phyloP scores from a whole-genome alignment of 2,888 invertebrate genomes.

The Oxytorus armatus region DNA sequence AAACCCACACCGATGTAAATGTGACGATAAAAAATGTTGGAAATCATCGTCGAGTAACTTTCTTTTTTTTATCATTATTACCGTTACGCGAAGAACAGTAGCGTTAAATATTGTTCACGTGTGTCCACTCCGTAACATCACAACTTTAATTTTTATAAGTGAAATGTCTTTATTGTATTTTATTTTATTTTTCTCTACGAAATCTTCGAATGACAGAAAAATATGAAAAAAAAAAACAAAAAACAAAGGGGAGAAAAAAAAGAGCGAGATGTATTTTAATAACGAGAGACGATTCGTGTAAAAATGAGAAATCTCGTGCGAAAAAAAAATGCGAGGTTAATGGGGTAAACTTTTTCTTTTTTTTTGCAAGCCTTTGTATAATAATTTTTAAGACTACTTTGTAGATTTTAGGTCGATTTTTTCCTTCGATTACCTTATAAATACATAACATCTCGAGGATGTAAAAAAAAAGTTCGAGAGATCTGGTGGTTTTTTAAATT shows the following conservation, averaged over 20 bases:
- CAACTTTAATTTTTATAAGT: too few relatives aligned
- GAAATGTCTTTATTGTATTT: background rate
- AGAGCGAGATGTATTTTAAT: conserved; percentile 50
- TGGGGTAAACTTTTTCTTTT: background rate
- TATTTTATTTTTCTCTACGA: background rate
- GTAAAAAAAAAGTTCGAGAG: background rate
- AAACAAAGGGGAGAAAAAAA: background rate
- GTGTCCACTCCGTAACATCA: too few relatives aligned
- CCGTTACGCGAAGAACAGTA: too few relatives aligned
- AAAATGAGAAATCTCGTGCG: conserved; percentile 48
- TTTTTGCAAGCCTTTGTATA: conserved; percentile 50
- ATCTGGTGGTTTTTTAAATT: background rate
- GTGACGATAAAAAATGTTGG: too few relatives aligned
- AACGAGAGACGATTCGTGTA: conserved; percentile 52
- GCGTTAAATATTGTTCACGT: too few relatives aligned
- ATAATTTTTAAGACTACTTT: conserved; percentile 58
- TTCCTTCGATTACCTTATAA: background rate
- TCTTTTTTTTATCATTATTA: too few relatives aligned
- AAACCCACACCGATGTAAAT: too few relatives aligned
- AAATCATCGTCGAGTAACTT: too few relatives aligned
- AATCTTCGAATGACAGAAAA: conserved; percentile 8
- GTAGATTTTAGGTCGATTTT: background rate
- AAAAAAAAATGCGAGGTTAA: background rate
- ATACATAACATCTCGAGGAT: background rate
- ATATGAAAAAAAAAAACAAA: conserved; percentile 66